Conservation (phyloP, 2,113 vertebrate species). For the Channa argus region DNA sequence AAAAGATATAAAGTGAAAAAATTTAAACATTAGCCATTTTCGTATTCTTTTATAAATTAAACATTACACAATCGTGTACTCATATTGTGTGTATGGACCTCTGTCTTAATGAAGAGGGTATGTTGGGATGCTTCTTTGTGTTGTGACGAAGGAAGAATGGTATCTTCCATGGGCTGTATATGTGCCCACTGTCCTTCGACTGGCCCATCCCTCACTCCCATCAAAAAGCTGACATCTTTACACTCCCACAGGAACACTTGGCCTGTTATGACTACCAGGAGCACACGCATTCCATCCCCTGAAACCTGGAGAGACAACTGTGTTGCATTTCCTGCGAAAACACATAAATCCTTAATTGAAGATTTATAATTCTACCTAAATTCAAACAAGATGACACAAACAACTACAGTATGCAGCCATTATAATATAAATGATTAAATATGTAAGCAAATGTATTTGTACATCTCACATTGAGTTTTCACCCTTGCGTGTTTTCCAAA, state of each 20-base stretch:
- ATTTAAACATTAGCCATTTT: too few species aligned
- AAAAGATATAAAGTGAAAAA: background rate
- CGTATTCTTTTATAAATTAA: background rate
- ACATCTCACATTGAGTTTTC: background rate
- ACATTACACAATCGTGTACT: background rate
- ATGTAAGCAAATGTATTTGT: background rate
- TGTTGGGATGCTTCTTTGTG: constrained; percentile 90
- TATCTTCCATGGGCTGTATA: constrained; percentile 80
- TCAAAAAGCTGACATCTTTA: constrained; percentile 70
- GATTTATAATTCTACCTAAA: background rate
- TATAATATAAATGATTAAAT: background rate
- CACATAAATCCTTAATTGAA: background rate
- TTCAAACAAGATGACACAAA: background rate
- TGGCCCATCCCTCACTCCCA: constrained; percentile 65
- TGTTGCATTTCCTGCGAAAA: constrained; percentile 74
- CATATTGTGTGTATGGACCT: constrained; percentile 79
- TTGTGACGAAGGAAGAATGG: constrained; percentile 82
- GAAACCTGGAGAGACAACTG: constrained; percentile 87
- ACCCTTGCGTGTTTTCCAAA: background rate
- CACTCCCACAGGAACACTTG: constrained; percentile 92
- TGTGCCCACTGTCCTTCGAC: constrained; percentile 87
- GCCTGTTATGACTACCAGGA: constrained; percentile 83
- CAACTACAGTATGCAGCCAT: background rate
- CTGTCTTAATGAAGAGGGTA: constrained; percentile 86
- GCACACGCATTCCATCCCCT: constrained; percentile 85